Conservation (phyloP, 1,140 invertebrate genomes). For the Zaprionus taronus region DNA sequence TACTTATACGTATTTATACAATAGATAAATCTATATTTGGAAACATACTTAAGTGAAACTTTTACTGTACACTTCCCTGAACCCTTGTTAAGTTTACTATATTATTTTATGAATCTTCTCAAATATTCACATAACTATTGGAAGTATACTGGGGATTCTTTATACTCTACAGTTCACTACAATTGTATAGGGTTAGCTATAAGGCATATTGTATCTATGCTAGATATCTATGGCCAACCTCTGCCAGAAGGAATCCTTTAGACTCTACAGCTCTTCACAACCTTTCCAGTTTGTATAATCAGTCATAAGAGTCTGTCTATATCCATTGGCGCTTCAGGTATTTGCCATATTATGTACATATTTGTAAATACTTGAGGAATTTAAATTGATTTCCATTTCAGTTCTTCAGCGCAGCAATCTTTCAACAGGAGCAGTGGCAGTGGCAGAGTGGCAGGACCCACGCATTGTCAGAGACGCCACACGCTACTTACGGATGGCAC, state of each 20-base stretch:
- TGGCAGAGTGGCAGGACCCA: slow-evolving; percentile 16
- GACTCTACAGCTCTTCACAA: not conserved
- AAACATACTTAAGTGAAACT: too few species aligned
- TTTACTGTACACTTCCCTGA: too few species aligned
- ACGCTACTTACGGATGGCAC: slow-evolving; percentile 35
- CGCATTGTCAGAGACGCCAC: slow-evolving; percentile 39
- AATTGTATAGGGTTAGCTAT: too few species aligned
- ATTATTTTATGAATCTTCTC: too few species aligned
- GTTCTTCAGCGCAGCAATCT: slow-evolving; percentile 18
- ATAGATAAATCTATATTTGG: too few species aligned
- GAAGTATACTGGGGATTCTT: too few species aligned
- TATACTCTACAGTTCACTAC: too few species aligned
- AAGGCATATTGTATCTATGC: too few species aligned
- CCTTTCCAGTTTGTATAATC: not conserved
- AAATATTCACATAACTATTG: too few species aligned
- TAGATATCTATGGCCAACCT: too few species aligned
- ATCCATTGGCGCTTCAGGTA: not conserved
- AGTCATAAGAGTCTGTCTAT: not conserved
- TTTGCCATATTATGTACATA: slow-evolving; percentile 7
- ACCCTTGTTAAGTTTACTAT: too few species aligned
- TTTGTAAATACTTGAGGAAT: slow-evolving; percentile 4
- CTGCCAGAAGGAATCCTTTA: not conserved
- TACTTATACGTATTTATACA: too few species aligned
- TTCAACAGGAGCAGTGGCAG: slow-evolving; percentile 19
- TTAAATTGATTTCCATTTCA: slow-evolving; percentile 26